phyloP scores from a whole-genome alignment of 2,888 invertebrate genomes.

The Loripinus fragilis region DNA sequence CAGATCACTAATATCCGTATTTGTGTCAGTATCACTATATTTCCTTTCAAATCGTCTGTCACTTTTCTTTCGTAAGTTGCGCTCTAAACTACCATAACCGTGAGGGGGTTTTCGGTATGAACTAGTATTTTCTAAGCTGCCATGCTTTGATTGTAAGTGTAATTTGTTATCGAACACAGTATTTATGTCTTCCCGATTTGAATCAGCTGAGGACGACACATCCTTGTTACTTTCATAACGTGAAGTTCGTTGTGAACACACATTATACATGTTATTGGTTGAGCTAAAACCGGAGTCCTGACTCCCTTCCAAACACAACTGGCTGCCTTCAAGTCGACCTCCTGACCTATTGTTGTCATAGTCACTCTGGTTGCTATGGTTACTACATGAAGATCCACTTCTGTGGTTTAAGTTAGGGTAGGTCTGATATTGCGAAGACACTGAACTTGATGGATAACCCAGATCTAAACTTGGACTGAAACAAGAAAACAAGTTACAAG shows the following conservation, averaged over 20 bases:
- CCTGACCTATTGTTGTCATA: slow-evolving; percentile 74
- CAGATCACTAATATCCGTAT: slow-evolving; percentile 49
- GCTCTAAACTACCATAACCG: slow-evolving; percentile 73
- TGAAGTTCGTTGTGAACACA: slow-evolving; percentile 82
- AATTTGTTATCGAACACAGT: slow-evolving; percentile 62
- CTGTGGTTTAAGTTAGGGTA: slow-evolving; percentile 75
- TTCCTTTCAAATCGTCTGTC: slow-evolving; percentile 59
- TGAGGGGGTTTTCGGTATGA: slow-evolving; percentile 64
- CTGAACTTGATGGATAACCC: slow-evolving; percentile 38
- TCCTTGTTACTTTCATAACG: slow-evolving; percentile 80
- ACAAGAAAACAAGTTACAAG: slow-evolving; percentile 5
- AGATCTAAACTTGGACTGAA: slow-evolving; percentile 51
- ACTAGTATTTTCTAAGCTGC: slow-evolving; percentile 75
- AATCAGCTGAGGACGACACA: slow-evolving; percentile 69
- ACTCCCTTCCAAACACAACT: slow-evolving; percentile 52
- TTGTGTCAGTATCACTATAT: slow-evolving; percentile 62
- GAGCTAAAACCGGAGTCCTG: slow-evolving; percentile 76
- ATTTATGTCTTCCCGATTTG: slow-evolving; percentile 58
- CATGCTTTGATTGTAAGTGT: slow-evolving; percentile 68
- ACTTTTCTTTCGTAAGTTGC: slow-evolving; percentile 62
- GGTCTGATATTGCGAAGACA: slow-evolving; percentile 78
- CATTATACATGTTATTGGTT: slow-evolving; percentile 82
- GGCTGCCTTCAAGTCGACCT: slow-evolving; percentile 35
- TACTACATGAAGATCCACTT: slow-evolving; percentile 66
- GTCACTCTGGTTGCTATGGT: slow-evolving; percentile 70